Percentiles rank a stretch among this genome's conserved stretches.
These are phyloP conservation scores for Archaeoteleia sp. DNA, from an alignment of 2,888 invertebrate species.

Conservation along the genomic window DNA sequence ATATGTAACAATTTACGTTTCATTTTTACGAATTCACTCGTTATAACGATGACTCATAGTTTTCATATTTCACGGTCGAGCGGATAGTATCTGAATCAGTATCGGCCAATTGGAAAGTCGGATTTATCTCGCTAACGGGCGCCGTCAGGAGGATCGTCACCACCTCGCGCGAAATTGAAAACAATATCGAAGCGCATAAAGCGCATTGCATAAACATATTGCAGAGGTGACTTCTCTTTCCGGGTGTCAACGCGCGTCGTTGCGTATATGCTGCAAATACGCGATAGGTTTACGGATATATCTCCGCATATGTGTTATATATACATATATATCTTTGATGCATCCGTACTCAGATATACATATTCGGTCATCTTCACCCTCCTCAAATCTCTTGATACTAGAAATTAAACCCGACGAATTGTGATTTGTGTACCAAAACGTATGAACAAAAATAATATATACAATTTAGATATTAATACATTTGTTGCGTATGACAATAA, in stretches of 20 bases:
- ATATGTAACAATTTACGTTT: neutral
- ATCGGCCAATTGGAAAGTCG: conserved; percentile 66
- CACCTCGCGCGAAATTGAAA: conserved; percentile 59
- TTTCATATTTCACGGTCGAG: conserved; percentile 70
- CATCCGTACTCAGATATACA: neutral
- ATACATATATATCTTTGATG: neutral
- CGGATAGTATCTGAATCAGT: conserved; percentile 63
- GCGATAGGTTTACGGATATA: neutral
- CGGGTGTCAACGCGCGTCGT: conserved; percentile 12
- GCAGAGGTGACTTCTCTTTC: conserved; percentile 17
- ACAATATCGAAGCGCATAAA: conserved; percentile 58
- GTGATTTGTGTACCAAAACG: too few relatives aligned
- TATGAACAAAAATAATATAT: too few relatives aligned
- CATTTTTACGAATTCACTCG: conserved; percentile 1
- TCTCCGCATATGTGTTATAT: neutral
- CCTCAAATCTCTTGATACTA: too few relatives aligned
- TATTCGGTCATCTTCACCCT: too few relatives aligned
- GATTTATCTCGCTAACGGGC: conserved; percentile 66
- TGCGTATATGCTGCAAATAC: conserved; percentile 3
- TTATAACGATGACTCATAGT: conserved; percentile 46
- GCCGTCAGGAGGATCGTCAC: conserved; percentile 64
- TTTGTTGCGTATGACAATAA: too few relatives aligned
- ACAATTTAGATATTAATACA: too few relatives aligned
- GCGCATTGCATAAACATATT: conserved; percentile 49
- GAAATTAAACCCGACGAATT: too few relatives aligned